Evolutionary conservation across 2,797 vertebrate species (phyloP), one percentile per base, ranked within the genome.

Genomic region (Staurois parvus): DNA sequence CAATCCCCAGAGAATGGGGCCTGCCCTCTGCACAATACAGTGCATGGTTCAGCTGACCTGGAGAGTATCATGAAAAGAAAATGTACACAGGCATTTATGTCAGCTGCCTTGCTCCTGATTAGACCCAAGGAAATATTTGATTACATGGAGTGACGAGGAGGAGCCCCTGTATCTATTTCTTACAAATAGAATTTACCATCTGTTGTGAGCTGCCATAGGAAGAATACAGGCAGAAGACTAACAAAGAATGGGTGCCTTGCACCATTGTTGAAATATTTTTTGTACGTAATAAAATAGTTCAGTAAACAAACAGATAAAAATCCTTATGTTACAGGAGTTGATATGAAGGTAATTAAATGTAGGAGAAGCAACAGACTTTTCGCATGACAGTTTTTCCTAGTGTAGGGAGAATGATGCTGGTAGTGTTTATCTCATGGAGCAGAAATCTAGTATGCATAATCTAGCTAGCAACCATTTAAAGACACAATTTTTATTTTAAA

Each of bases 1-100:
- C 70, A 87, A 87, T 91, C 85, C 89, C 90, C 88, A 85, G 85
- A 92, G 91, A 85, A 92, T 88, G 88, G 84, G 84, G n/a, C 83
- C 74, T 86, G 79, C 34, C 79, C 87, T 90, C 88, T 52, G 76
- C 79, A 72, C 42, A 85, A 82, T 89, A 68, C 88, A 90, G 91
- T 74, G 40, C 88, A 89, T 88, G 87, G 81, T 88, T 92, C 88
- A 91, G 81, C 80, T 80, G 81, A 90, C 80, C 90, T 78, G 84
- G 84, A 89, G 89, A 88, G 88, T 89, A 91, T 91, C 67, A 88
- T 89, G 85, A 72, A 90, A 92, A 90, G 86, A 89, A 90, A 83
- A 90, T 85, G 88, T 89, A 87, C 88, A 84, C 73, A 87, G 81
- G 87, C 89, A 91, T 92, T 92, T 92, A 90, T 89, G 84, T 88